phyloP scores from a whole-genome alignment of 2,113 vertebrate species.

The Labeo rohita region DNA sequence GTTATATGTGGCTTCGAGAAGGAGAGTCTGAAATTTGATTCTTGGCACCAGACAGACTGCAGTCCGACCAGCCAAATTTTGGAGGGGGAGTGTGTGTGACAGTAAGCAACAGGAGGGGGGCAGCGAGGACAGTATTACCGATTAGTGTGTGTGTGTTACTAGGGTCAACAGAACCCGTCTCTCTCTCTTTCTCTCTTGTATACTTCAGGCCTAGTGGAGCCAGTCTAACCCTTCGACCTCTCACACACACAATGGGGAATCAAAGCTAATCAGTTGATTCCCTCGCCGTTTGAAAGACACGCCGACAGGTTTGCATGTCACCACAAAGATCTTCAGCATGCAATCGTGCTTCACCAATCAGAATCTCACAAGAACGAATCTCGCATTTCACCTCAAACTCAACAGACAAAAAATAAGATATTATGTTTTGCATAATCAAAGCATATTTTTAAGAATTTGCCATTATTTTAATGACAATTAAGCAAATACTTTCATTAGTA shows the following conservation, averaged over 20 bases:
- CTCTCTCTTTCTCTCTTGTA: slow-evolving; percentile 52
- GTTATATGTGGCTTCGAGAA: slow-evolving; percentile 88
- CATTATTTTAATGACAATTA: neutral
- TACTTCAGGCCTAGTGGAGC: slow-evolving; percentile 70
- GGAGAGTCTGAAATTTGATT: slow-evolving; percentile 86
- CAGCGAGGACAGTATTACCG: slow-evolving; percentile 37
- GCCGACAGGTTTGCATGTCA: slow-evolving; percentile 15
- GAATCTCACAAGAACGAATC: neutral
- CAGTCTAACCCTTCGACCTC: slow-evolving; percentile 65
- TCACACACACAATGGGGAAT: slow-evolving; percentile 43
- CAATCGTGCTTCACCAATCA: neutral
- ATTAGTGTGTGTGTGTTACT: slow-evolving; percentile 71
- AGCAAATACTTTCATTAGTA: neutral
- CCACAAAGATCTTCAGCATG: neutral
- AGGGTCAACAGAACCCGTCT: slow-evolving; percentile 72
- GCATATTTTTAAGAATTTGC: neutral
- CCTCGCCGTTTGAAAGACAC: slow-evolving; percentile 22
- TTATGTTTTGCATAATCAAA: neutral
- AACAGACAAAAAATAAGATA: neutral
- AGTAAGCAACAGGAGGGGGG: slow-evolving; percentile 34
- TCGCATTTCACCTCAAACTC: neutral
- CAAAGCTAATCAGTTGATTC: slow-evolving; percentile 46
- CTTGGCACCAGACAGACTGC: slow-evolving; percentile 91
- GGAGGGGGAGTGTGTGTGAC: slow-evolving; percentile 51
- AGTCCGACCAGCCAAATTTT: slow-evolving; percentile 50